A percentile compares a stretch with the other conserved stretches of the same genome.
These are phyloP conservation scores for Caenorhabditis sinica DNA, from an alignment of 2,888 invertebrate genomes.

Conservation along the genomic window DNA sequence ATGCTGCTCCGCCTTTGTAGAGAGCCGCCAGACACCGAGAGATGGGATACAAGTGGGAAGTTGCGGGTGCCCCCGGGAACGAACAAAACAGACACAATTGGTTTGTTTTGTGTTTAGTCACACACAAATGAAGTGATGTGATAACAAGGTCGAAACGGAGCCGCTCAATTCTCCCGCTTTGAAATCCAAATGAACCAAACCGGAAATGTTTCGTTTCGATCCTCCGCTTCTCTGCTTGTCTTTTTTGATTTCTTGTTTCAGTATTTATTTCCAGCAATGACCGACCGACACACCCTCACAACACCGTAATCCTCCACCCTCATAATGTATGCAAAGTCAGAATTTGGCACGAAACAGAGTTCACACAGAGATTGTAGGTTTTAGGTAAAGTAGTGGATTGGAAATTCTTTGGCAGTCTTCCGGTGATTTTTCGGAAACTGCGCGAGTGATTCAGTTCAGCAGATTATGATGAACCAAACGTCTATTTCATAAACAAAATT, in stretches of 20 bases:
- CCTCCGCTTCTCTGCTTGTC: constrained; percentile 10
- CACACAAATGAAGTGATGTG: constrained; percentile 26
- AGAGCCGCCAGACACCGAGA: constrained; percentile 43
- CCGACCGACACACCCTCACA: constrained; percentile 9
- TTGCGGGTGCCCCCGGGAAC: constrained; percentile 16
- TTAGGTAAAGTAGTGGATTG: neutral
- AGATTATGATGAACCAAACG: no score
- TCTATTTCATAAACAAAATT: no score
- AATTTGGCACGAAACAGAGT: constrained; percentile 3
- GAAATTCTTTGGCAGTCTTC: neutral
- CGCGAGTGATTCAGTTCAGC: no score
- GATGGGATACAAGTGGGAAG: constrained; percentile 57
- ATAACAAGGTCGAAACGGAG: constrained; percentile 44
- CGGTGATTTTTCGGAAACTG: neutral
- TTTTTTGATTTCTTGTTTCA: constrained; percentile 11
- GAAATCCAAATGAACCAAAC: constrained; percentile 9
- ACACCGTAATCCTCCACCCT: constrained; percentile 45
- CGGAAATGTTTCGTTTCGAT: constrained; percentile 18
- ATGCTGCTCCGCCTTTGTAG: constrained; percentile 55
- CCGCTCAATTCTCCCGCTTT: constrained; percentile 11
- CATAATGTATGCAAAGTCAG: constrained; percentile 38
- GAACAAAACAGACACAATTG: constrained; percentile 34
- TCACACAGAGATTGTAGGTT: constrained; percentile 15
- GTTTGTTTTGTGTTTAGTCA: constrained; percentile 46
- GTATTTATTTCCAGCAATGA: constrained; percentile 18